phyloP scores from a whole-genome alignment of 2,113 vertebrate genomes.

The Columbina picui region DNA sequence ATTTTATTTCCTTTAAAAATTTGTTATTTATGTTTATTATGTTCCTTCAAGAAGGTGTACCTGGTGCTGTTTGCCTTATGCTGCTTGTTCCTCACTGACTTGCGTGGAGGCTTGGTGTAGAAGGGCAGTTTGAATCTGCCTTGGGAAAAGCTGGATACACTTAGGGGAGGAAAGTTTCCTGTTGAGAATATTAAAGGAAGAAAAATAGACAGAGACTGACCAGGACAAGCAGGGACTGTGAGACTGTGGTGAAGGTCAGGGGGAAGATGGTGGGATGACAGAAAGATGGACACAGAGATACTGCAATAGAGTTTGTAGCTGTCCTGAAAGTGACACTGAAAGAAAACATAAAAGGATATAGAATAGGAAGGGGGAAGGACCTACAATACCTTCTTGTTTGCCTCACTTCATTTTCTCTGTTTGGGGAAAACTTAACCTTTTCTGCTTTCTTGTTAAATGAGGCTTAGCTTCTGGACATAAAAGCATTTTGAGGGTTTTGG shows the following conservation, averaged over 20 bases:
- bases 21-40: accelerated
- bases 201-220: neutral
- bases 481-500: neutral
- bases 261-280: neutral
- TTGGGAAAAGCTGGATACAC: neutral
- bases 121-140: neutral
- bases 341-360: neutral
- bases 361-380: neutral
- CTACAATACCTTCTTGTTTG: neutral
- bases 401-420: neutral
- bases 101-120: neutral
- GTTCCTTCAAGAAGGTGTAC: neutral
- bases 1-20: neutral
- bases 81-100: neutral
- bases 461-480: neutral
- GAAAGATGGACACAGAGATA: neutral
- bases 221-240: neutral
- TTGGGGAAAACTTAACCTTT: neutral
- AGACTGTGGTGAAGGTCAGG: neutral
- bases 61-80: neutral
- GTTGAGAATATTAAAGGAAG: neutral
- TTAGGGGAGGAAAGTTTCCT: neutral
- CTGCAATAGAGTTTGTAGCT: neutral
- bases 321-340: neutral
- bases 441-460: neutral